Percentiles rank a stretch among this genome's conserved stretches.
phyloP scores from a whole-genome alignment of 2,113 vertebrate species.

The Sapajus apella region DNA sequence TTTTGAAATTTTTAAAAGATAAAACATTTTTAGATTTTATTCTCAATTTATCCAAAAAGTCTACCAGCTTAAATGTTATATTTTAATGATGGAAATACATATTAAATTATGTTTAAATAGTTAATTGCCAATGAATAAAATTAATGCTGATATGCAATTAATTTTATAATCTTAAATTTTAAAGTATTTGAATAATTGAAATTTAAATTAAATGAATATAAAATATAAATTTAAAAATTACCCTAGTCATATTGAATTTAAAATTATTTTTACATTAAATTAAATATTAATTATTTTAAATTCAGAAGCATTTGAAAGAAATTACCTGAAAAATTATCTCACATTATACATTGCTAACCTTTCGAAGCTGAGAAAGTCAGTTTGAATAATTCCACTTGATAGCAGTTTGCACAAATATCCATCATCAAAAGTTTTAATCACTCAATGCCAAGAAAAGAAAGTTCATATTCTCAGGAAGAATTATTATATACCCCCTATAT shows the following conservation, averaged over 20 bases:
- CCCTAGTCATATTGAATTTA: background rate
- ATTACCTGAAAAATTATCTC: background rate
- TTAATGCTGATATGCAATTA: background rate
- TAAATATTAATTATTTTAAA: slow-evolving; percentile 14
- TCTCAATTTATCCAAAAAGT: background rate
- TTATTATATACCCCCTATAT: background rate
- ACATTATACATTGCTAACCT: background rate
- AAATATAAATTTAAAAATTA: slow-evolving; percentile 19
- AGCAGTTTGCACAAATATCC: background rate
- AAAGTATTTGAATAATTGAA: background rate
- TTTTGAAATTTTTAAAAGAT: background rate
- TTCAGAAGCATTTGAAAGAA: background rate
- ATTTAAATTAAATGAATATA: background rate
- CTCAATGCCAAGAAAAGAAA: background rate
- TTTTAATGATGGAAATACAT: background rate
- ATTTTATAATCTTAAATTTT: slow-evolving; percentile 1
- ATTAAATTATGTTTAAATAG: background rate
- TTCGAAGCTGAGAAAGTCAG: background rate
- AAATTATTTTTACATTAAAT: background rate
- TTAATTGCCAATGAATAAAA: background rate
- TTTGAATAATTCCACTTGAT: background rate
- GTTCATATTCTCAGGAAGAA: background rate
- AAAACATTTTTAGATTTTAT: slow-evolving; percentile 20
- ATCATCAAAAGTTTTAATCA: background rate
- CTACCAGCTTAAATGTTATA: background rate